Conservation (phyloP, 2,797 vertebrate genomes). For the Pseudochirops corinnae region DNA sequence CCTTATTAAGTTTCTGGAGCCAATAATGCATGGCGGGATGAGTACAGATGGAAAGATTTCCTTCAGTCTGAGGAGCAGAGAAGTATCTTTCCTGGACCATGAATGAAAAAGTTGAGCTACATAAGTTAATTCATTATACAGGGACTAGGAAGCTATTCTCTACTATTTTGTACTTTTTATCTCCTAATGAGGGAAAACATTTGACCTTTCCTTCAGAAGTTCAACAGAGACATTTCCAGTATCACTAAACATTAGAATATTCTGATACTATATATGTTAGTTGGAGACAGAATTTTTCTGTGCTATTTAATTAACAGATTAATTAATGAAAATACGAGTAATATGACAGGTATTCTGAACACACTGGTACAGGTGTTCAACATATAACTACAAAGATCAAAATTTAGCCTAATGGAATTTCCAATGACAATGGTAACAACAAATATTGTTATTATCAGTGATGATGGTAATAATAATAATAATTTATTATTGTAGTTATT, state of each 20-base stretch:
- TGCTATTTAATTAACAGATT: neutral
- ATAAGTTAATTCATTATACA: slow-evolving; percentile 1
- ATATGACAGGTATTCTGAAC: neutral
- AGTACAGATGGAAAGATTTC: neutral
- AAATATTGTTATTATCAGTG: neutral
- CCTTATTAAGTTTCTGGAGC: slow-evolving; percentile 23
- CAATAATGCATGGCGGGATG: neutral
- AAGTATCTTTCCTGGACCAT: neutral
- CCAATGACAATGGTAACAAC: slow-evolving; percentile 6
- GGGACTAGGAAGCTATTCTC: neutral
- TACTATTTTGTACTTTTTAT: slow-evolving; percentile 23
- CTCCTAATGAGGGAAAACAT: slow-evolving; percentile 9
- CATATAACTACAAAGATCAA: neutral
- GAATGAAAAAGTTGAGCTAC: slow-evolving; percentile 6
- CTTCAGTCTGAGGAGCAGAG: slow-evolving; percentile 10
- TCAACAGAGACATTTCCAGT: neutral
- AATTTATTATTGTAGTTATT: neutral
- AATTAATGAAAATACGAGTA: neutral
- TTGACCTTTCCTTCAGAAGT: neutral
- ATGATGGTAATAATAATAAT: neutral
- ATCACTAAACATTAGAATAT: slow-evolving; percentile 22
- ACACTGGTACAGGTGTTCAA: neutral
- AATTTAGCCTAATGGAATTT: neutral
- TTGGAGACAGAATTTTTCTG: slow-evolving; percentile 4
- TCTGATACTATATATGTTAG: neutral